Base-by-base conservation (phyloP, 2,888 invertebrate genomes). In the Noctuana brunneofusca region DNA sequence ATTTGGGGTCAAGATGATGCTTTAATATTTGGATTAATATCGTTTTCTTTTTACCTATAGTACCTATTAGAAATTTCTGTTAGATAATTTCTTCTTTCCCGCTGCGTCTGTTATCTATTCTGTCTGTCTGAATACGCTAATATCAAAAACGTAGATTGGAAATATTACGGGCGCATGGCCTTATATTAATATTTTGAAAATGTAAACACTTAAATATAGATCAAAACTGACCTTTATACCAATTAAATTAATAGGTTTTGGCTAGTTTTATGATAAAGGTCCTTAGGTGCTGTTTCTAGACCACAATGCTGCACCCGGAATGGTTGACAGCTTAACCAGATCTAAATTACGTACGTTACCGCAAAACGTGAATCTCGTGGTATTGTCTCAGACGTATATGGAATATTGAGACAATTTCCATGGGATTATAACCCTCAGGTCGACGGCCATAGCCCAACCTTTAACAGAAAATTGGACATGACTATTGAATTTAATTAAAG, bases 331-430 rank as follows among this genome's bases (percentile, higher is more conserved):
- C 50, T 12, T 30, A 18, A 20, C 41, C 43, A 70, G 76, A 71
- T 75, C 76, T 76, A 81, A 86, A 81, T 82, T 80, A 80, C 79
- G 72, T 73, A 75, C 78, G 82, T 84, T 82, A 81, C 70, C 74
- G 76, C 75, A 75, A 75, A 82, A 80, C 82, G 79, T 81, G 81
- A 81, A 83, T 76, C 74, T 69, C 71, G 59, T 77, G 75, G 81
- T 80, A 84, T 84, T 84, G 81, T 84, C 74, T 71, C 69, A 69
- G 80, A 83, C 83, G 56, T 85, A 84, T 84, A 86, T 77, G 84
- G 86, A 69, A 76, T 78, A 82, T 73, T 72, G 67, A 70, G 78
- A 73, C 72, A 75, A 68, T 75, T 75, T 75, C 77, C 75, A 73
- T 65, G 70, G 71, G 76, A 75, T 72, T 73, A 73, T 76, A 76